Evolutionary conservation across 2,113 vertebrate genomes (phyloP), one percentile per base, ranked within the genome.

Genomic region (Plecotus auritus): DNA sequence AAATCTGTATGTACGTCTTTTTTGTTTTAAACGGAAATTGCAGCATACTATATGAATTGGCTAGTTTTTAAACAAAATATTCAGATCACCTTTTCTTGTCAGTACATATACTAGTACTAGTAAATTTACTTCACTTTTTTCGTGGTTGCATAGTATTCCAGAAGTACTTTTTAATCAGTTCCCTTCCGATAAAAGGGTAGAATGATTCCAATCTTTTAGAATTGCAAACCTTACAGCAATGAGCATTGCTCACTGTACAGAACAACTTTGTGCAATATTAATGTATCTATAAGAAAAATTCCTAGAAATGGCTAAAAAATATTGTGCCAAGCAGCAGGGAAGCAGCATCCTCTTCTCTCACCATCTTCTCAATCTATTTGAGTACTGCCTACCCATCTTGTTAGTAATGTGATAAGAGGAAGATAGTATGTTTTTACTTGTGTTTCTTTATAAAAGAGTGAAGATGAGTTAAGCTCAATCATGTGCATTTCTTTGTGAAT

Each of bases 31-130:
- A 92, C 20, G 91, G 42, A 82, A 96, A 80, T 40, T 28, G 2
- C 13, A 69, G 47, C 22, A 35, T 35, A 70, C 26, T 73, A 11
- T 5, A 26, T 13, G 4, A 69, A 47, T 5, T 83, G 14, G 12
- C 47, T 49, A 80, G 32, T 86, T 80, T 96, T 84, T 73, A 93
- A 92, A 82, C 17, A 6, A 95, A 94, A 72, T 66, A 90, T 59
- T 66, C 45, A 61, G n/a, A 26, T 85, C 40, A 78, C 4, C 30
- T 54, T 80, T 92, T 74, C 47, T 95, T 74, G 11, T 49, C 49
- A 45, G n/a, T 76, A 81, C 12, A 84, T 1, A n/a, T 40, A 56
- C 49, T 51, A 42, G 42, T 42, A 42, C 42, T 42, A 51, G 49
- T 18, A 90, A 89, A 72, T n/a, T 16, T 40, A 86, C 18, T 89